Evolutionary conservation across 2,888 invertebrate species (phyloP).

Genomic region (Himalopsyche japonica): DNA sequence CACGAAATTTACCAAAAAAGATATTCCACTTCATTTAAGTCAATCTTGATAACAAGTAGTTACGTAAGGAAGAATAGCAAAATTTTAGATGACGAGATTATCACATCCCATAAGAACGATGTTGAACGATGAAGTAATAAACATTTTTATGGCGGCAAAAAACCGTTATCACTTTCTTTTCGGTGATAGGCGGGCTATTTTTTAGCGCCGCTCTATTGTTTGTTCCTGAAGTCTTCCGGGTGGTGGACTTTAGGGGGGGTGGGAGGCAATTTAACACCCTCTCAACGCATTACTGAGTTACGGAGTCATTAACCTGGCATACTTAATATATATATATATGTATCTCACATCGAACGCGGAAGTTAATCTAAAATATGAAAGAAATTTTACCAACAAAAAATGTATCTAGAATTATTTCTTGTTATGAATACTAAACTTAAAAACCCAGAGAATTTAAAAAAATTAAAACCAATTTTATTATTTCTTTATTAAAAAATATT

Average conservation of each 20-base stretch:
- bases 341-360: constrained; percentile 1
- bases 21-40: no score
- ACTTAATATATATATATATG: constrained; percentile 19
- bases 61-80: background rate
- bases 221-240: background rate
- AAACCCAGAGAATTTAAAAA: no score
- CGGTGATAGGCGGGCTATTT: background rate
- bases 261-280: constrained; percentile 13
- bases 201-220: background rate
- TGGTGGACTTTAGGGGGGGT: background rate
- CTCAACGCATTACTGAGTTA: background rate
- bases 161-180: background rate
- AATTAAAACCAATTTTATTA: no score
- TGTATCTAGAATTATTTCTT: no score
- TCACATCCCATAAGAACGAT: background rate
- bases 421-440: no score
- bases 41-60: no score
- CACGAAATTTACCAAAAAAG: no score
- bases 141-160: background rate
- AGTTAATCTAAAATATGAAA: background rate
- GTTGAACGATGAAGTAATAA: background rate
- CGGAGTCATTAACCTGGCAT: constrained; percentile 32
- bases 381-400: background rate
- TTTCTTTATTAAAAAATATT: no score
- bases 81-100: background rate